phyloP scores from a whole-genome alignment of 2,888 invertebrate species.

The Mallateleia sp. region DNA sequence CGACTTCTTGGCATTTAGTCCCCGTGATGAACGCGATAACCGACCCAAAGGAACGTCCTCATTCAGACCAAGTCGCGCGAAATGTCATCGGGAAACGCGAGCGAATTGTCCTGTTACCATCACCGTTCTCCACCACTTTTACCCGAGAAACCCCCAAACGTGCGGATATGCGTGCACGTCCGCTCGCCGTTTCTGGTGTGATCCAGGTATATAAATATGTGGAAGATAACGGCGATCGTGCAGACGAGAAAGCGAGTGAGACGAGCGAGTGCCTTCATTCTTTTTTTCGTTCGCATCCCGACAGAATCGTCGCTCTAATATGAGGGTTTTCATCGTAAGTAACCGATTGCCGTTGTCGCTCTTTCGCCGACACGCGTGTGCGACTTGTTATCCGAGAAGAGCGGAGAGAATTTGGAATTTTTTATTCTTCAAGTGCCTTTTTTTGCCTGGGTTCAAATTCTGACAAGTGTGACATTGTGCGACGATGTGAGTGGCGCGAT shows the following conservation, averaged over 20 bases:
- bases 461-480: not conserved
- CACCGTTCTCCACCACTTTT: constrained; percentile 62
- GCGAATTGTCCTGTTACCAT: constrained; percentile 37
- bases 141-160: constrained; percentile 76
- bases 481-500: constrained; percentile 11
- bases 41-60: too few relatives aligned
- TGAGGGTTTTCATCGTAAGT: constrained; percentile 81
- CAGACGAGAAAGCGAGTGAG: constrained; percentile 84
- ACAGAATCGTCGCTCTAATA: constrained; percentile 48
- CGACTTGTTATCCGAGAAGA: constrained; percentile 10
- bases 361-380: constrained; percentile 50
- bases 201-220: constrained; percentile 83
- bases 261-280: constrained; percentile 78
- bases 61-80: too few relatives aligned
- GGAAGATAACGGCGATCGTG: constrained; percentile 81
- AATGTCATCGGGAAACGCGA: constrained; percentile 38
- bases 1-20: too few relatives aligned
- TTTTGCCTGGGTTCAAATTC: too few relatives aligned
- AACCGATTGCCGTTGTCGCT: constrained; percentile 26
- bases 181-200: constrained; percentile 73
- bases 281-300: constrained; percentile 46
- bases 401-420: not conserved
- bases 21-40: too few relatives aligned
- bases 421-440: not conserved
- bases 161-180: constrained; percentile 74